These are phyloP conservation scores for Eretmochelys imbricata DNA, from an alignment of 2,113 vertebrate species.

Conservation along the genomic window DNA sequence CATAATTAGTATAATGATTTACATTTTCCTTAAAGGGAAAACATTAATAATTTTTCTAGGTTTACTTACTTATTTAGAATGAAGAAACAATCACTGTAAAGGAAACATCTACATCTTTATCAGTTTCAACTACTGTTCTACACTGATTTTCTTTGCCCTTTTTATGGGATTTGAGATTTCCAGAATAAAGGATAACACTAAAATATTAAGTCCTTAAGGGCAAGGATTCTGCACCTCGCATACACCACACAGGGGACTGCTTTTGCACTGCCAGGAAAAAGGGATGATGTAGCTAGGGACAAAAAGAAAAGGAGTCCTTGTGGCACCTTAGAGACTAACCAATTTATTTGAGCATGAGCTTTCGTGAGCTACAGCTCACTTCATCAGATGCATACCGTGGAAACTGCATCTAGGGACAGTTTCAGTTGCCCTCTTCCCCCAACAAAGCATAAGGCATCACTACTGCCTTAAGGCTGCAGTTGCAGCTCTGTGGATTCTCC, in stretches of 20 bases:
- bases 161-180: not conserved
- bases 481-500: not conserved
- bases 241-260: not conserved
- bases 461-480: not conserved
- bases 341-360: no score
- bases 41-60: not conserved
- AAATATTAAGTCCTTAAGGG: not conserved
- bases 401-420: not conserved
- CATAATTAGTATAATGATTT: not conserved
- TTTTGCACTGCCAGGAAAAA: not conserved
- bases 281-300: not conserved
- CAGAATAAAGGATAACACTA: not conserved
- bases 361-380: no score
- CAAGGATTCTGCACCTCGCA: not conserved
- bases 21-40: not conserved
- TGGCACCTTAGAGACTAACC: no score
- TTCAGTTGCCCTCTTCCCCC: not conserved
- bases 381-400: no score
- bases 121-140: not conserved
- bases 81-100: not conserved
- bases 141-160: not conserved
- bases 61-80: not conserved
- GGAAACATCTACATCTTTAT: not conserved
- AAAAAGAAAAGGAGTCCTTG: no score
- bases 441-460: not conserved